Percentiles rank a stretch among this genome's conserved stretches.
phyloP scores from a whole-genome alignment of 2,113 vertebrate genomes.

The Corapipo altera region DNA sequence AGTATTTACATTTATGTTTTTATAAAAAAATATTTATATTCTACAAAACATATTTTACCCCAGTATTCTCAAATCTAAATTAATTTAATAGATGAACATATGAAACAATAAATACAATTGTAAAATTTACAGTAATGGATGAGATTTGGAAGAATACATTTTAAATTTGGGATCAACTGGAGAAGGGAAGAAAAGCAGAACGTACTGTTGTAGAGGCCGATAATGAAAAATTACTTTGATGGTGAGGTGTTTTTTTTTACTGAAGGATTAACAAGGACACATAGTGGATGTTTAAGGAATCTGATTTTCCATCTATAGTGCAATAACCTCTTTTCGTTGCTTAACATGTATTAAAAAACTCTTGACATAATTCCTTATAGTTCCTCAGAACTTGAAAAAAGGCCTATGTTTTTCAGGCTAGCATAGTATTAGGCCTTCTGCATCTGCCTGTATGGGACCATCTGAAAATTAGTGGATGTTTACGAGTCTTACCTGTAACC shows the following conservation, averaged over 20 bases:
- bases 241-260: neutral
- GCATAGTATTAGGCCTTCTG: neutral
- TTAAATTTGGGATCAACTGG: neutral
- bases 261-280: neutral
- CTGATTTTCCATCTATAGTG: neutral
- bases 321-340: neutral
- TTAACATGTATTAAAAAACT: neutral
- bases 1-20: neutral
- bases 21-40: neutral
- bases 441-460: neutral
- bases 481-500: neutral
- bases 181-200: neutral
- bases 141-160: neutral
- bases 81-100: neutral
- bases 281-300: neutral
- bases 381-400: neutral
- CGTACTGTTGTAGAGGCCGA: neutral
- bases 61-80: neutral
- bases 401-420: neutral
- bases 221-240: neutral
- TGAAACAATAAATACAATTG: neutral
- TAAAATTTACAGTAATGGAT: neutral
- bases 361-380: neutral
- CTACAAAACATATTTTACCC: neutral
- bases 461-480: neutral